Conservation (phyloP, 1,140 invertebrate species). For the Drosophila paulistorum region DNA sequence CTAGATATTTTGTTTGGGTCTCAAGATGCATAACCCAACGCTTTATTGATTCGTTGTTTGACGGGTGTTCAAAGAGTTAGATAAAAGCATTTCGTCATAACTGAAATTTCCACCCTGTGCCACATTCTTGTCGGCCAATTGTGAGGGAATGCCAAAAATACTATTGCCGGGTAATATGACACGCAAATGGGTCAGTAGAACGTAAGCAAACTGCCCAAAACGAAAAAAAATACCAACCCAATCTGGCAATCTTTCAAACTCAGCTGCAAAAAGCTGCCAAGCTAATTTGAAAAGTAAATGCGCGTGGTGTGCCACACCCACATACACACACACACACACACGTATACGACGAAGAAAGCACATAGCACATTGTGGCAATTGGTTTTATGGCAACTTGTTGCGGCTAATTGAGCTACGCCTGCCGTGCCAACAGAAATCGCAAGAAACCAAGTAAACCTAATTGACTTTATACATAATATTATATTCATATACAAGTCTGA, state of each 20-base stretch:
- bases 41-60: background rate
- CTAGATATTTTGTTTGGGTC: constrained; percentile 26
- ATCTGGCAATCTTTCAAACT: constrained; percentile 23
- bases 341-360: constrained; percentile 57
- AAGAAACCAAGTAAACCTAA: constrained; percentile 55
- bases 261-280: constrained; percentile 46
- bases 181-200: constrained; percentile 74
- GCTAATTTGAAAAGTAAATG: constrained; percentile 74
- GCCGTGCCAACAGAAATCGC: constrained; percentile 55
- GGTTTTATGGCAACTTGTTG: constrained; percentile 70
- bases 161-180: constrained; percentile 35
- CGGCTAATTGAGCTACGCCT: constrained; percentile 65
- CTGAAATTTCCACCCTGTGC: background rate
- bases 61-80: background rate
- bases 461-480: constrained; percentile 54
- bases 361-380: constrained; percentile 35
- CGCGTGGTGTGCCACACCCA: constrained; percentile 40
- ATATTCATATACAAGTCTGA: background rate
- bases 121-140: background rate
- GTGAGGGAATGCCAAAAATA: constrained; percentile 50
- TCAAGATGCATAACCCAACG: background rate
- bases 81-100: constrained; percentile 14
- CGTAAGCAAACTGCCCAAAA: constrained; percentile 35
- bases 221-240: constrained; percentile 10
- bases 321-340: background rate